Base-by-base conservation (phyloP, 2,113 vertebrate genomes). In the Rhea pennata region DNA sequence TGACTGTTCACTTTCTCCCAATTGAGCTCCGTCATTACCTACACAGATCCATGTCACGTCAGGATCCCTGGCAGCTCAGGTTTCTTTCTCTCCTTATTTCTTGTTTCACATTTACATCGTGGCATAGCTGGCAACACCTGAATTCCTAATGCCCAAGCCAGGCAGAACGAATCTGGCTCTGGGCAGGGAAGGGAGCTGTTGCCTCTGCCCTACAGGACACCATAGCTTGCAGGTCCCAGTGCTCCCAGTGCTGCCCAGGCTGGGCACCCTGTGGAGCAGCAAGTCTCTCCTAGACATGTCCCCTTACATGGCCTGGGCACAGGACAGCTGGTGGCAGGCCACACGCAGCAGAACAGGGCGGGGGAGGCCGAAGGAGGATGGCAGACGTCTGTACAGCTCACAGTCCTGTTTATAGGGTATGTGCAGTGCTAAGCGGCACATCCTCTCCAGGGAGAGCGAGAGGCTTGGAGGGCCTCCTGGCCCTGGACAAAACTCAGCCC, bases 21-120 rank as follows among this genome's bases (percentile, higher is more conserved):
- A 14, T 9, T 62, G 65, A 67, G 26, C 29, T 61, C 74, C 13
- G 53, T 26, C 4, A 7, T 82, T 65, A 50, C 65, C 54, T 20
- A 48, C 1, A 0, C 40, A 36, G 64, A 23, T 19, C 8, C 0
- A 26, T 15, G 33, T 73, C 0, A 0, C 4, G 1, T 54, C 21
- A 40, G 72, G 50, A 33, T 15, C 54, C 10, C 20, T 1, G 6
- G 10, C 85, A 54, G 85, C 85, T 70, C 31, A 15, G 12, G 19
- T 70, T 70, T 31, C 64, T 50, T 67, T 70, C n/a, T 75, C 50
- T 80, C 82, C 82, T 78, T 1, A 3, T 80, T 86, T 90, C 65
- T 81, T 48, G 31, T 66, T 91, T 79, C 58, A 80, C 84, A 73
- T 54, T 66, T 80, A 53, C 61, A 77, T 7, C 56, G 54, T 83